A percentile compares a stretch with the other conserved stretches of the same genome.
Conservation (phyloP, 2,888 invertebrate genomes). For the Listrodromus nycthemerus region DNA sequence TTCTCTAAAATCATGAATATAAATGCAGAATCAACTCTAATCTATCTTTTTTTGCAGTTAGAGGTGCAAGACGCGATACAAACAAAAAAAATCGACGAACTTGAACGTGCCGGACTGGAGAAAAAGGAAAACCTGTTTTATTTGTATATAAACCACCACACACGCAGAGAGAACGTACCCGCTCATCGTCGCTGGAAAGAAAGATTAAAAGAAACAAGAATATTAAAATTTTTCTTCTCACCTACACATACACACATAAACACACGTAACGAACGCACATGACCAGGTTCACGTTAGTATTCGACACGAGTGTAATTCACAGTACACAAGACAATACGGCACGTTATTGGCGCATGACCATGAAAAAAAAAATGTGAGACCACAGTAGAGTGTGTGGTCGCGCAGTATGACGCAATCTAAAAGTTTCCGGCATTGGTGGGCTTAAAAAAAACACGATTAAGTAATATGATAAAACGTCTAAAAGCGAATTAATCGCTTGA, state of each 20-base stretch:
- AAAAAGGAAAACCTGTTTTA: slow-evolving; percentile 75
- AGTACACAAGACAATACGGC: slow-evolving; percentile 43
- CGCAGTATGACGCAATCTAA: slow-evolving; percentile 54
- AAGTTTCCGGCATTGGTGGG: slow-evolving; percentile 56
- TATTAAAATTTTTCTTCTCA: slow-evolving; percentile 62
- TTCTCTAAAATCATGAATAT: not conserved
- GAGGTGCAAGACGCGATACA: slow-evolving; percentile 35
- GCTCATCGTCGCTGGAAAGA: slow-evolving; percentile 30
- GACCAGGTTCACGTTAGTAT: slow-evolving; percentile 49
- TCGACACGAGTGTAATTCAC: slow-evolving; percentile 53
- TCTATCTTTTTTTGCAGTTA: slow-evolving; percentile 51
- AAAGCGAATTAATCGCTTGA: slow-evolving; percentile 40
- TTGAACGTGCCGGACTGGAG: slow-evolving; percentile 75
- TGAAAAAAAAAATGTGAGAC: slow-evolving; percentile 39
- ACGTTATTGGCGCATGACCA: slow-evolving; percentile 42
- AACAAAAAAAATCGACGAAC: slow-evolving; percentile 71
- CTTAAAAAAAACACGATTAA: slow-evolving; percentile 18
- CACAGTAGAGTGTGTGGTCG: slow-evolving; percentile 20
- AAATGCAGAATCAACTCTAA: not conserved
- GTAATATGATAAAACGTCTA: slow-evolving; percentile 36
- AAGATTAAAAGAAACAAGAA: slow-evolving; percentile 25
- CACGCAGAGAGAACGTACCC: slow-evolving; percentile 52
- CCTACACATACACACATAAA: slow-evolving; percentile 61
- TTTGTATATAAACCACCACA: slow-evolving; percentile 76
- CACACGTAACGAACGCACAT: slow-evolving; percentile 66